Base-by-base conservation (phyloP, 2,113 vertebrate species). In the Hippolais icterina region DNA sequence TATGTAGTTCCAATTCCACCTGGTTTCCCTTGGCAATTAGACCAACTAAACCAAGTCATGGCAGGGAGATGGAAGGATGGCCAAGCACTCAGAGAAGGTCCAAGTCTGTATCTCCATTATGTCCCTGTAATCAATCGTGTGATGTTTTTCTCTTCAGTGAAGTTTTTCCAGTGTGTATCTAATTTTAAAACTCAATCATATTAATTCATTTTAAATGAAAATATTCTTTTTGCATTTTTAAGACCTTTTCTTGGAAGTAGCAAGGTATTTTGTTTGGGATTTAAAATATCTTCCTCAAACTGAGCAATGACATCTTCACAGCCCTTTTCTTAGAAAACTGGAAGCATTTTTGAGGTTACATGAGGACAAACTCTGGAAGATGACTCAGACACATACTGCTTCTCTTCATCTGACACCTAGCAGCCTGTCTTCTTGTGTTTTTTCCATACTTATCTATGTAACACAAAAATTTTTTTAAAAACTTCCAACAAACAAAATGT, bases 361-460 rank as follows among this genome's bases (percentile, higher is more conserved):
- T 49, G 47, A 84, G 93, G 88, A 83, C 41, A 80, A 52, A 66
- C 27, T 87, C 76, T 64, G 19, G 20, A 44, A 89, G 52, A 47
- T 93, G 88, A 95, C 71, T 96, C 96, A 93, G 68, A 53, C 83
- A 87, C 56, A 47, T 87, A 83, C 90, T 91, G 41, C 83, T 86
- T 94, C 83, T 94, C 95, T 68, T 70, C 47, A 75, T 75, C 65
- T 92, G 88, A 93, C 86, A 84, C 42, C 35, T 68, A 89, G 60
- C 76, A 71, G 64, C 22, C 83, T 93, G 35, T 41, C 29, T 85
- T 39, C 41, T 42, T 54, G 39, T 59, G 15, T 6, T 74, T 82
- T 70, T 77, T 42, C 23, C 47, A 90, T 20, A 35, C 8, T 68
- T 93, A 61, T 17, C 53, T 35, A 25, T 35, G 11, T 25, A 86